Base-by-base conservation (phyloP, 2,797 vertebrate species). In the Schizothorax lantsangensis region DNA sequence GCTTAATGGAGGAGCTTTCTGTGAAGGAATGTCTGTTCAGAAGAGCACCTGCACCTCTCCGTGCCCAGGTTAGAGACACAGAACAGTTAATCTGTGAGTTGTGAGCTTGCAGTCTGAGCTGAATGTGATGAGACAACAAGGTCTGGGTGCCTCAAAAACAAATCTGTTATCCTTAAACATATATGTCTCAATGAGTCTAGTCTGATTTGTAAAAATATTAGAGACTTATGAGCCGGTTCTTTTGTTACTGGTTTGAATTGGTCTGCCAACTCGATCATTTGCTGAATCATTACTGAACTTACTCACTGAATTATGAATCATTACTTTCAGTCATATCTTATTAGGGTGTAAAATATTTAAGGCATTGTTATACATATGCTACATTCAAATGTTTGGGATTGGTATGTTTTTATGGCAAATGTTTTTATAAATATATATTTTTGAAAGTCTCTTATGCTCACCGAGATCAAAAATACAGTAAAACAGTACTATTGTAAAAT, bases 1-100 rank as follows among this genome's bases (percentile, higher is more conserved):
- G 0, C 97, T 99, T 89, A 99, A 99, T 5, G 98, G 98, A 43
- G 98, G 98, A 0, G 95, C 96, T 9, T 99, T 99, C 93, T 99
- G 98, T 0, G 98, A 99, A 90, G 98, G 98, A 85, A 96, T 97
- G 96, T 97, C 98, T 0, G 95, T 98, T 77, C 98, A 99, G 95
- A 99, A 99, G 91, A 97, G 96, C 91, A 96, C 96, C 91, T 99
- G 98, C 94, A 97, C 95, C 90, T 96, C 97, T 15, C 94, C 97
- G 19, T 99, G 98, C 92, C 98, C 98, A 86, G 98, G 98, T 99
- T 90, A 96, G 90, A 73, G 30, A 6, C 3, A 21, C 73, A 62
- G 30, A 33, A n/a, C 19, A 30, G 14, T 38, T 19, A 23, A 73
- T 43, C 43, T 23, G 3, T 85, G 38, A 79, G 19, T 3, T 68